Base-by-base conservation (phyloP, 2,113 vertebrate species). In the Pantherophis guttatus region DNA sequence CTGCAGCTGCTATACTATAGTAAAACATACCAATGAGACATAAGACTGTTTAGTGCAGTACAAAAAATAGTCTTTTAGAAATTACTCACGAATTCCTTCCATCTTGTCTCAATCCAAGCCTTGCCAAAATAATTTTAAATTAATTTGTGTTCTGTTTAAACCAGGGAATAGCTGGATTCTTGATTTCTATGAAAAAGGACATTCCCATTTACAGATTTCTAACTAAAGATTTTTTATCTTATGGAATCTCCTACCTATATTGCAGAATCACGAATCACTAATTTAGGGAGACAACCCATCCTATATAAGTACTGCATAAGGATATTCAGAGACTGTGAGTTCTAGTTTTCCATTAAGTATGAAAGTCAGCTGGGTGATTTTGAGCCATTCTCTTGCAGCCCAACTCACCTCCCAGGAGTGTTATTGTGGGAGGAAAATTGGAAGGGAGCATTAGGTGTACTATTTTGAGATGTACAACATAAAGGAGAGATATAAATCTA, bases 21-120 rank as follows among this genome's bases (percentile, higher is more conserved):
- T 26, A 92, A 8, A 92, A n/a, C 93, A 10, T 86, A 91, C 93
- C 94, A 44, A 93, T 94, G 93, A 95, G 44, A 91, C 0, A 75
- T 62, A 24, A 93, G 33, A 81, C 39, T 87, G 3, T 52, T 50
- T 50, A 91, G 19, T 19, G 92, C 94, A 94, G 87, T 92, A 94
- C 70, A 52, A 95, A 95, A 95, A 95, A 88, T 85, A 89, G 92
- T 53, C 65, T 89, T 44, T 86, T 44, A 54, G 90, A 88, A 21
- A 94, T 75, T 54, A 90, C 94, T 12, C 29, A 26, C 8, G n/a
- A 81, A 81, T 81, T 24, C n/a, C 21, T n/a, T 39, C 33, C 10
- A 39, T 44, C 17, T 65, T 81, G 8, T 39, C 23, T 24, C 50
- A 33, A 39, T 17, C 59, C 48, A 57, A 55, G 26, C n/a, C 26